These are phyloP conservation scores for Entosphenus tridentatus DNA, from an alignment of 2,113 vertebrate species.

Conservation along the genomic window DNA sequence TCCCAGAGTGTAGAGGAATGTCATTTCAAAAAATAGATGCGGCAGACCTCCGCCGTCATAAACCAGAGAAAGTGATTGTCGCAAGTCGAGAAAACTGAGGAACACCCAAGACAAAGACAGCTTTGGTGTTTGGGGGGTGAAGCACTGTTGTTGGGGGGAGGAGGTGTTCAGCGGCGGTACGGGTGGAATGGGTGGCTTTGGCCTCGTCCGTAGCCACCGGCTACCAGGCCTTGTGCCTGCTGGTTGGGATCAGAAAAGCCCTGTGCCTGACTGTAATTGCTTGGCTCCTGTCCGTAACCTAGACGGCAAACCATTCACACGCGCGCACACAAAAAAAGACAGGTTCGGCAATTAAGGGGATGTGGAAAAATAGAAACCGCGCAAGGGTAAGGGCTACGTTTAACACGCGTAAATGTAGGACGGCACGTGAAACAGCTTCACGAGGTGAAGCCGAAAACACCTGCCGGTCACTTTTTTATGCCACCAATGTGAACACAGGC, in stretches of 20 bases:
- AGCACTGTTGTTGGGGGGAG: constrained; percentile 18
- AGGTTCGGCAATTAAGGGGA: constrained; percentile 12
- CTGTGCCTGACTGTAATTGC: constrained; percentile 69
- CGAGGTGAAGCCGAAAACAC: constrained; percentile 12
- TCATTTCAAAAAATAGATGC: too few species aligned
- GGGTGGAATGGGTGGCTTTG: constrained; percentile 98
- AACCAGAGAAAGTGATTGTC: too few species aligned
- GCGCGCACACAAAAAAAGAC: constrained; percentile 8
- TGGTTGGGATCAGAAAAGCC: constrained; percentile 80
- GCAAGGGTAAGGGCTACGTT: constrained; percentile 12
- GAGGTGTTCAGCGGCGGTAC: constrained; percentile 57
- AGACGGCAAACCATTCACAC: constrained; percentile 9
- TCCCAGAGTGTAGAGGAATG: too few species aligned
- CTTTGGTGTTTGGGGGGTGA: constrained; percentile 15
- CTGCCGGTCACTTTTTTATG: not conserved
- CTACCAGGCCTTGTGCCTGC: constrained; percentile 46
- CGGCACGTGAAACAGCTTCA: constrained; percentile 17
- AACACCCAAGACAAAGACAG: too few species aligned
- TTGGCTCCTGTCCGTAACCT: constrained; percentile 11
- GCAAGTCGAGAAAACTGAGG: too few species aligned
- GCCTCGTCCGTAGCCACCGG: constrained; percentile 60
- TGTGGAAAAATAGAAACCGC: constrained; percentile 9
- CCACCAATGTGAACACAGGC: not conserved
- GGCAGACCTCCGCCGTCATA: too few species aligned
- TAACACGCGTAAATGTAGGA: constrained; percentile 19